Conservation (phyloP, 2,888 invertebrate species). For the Meloe dianella region DNA sequence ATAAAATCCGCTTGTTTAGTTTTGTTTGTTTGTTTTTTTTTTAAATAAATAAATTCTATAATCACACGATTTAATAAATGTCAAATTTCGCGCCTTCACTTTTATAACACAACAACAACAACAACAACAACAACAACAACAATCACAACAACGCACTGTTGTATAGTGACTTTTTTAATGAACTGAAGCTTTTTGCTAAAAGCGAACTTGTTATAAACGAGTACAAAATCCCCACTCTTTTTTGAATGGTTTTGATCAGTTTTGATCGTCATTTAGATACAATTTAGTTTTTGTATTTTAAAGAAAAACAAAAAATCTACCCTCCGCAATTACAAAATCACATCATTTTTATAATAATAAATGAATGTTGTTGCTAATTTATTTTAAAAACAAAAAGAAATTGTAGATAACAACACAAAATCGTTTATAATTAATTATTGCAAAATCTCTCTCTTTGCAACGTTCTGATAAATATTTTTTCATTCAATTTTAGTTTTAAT, state of each 20-base stretch:
- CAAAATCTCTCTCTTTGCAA: neutral
- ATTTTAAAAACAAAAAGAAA: too few relatives aligned
- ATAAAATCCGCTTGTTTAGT: neutral
- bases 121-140: neutral
- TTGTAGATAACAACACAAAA: neutral
- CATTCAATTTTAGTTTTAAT: too few relatives aligned
- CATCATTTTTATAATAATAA: too few relatives aligned
- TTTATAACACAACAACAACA: neutral
- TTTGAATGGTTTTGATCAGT: too few relatives aligned
- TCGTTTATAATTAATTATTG: neutral
- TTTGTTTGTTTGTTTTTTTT: too few relatives aligned
- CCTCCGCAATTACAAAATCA: neutral
- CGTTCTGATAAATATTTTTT: neutral
- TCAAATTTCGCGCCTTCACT: neutral
- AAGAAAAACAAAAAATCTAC: neutral
- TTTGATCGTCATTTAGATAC: neutral
- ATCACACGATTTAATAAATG: neutral
- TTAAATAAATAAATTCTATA: neutral
- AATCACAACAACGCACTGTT: neutral
- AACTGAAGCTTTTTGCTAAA: conserved; percentile 26
- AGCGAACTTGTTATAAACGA: conserved; percentile 28
- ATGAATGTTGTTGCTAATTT: neutral
- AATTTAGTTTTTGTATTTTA: neutral
- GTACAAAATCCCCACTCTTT: conserved; percentile 19
- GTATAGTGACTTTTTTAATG: neutral